Conservation (phyloP, 2,797 vertebrate species). For the Semaprochilodus insignis region DNA sequence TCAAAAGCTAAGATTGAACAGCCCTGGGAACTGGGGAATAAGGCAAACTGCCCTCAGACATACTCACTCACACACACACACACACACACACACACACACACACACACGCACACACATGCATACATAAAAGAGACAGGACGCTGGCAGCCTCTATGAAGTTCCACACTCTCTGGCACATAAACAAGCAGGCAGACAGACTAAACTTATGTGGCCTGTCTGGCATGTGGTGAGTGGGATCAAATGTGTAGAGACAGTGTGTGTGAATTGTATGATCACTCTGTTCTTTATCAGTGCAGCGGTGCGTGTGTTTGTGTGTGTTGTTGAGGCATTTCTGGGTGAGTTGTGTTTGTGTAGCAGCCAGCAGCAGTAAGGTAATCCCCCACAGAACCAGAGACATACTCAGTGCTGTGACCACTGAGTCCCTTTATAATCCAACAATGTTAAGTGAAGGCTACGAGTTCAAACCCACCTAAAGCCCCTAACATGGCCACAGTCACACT, state of each 20-base stretch:
- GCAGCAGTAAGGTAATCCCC: slow-evolving; percentile 1
- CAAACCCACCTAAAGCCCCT: not conserved
- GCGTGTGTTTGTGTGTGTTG: slow-evolving; percentile 9
- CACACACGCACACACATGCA: slow-evolving; percentile 4
- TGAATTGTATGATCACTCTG: not conserved
- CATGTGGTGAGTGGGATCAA: slow-evolving; percentile 55
- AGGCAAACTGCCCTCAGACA: not conserved
- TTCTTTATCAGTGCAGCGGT: not conserved
- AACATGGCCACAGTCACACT: not conserved
- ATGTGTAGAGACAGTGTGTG: slow-evolving; percentile 30
- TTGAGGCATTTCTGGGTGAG: not conserved
- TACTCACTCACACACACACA: not conserved
- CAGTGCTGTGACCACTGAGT: not conserved
- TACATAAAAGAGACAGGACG: not conserved
- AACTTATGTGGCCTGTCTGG: slow-evolving; percentile 75
- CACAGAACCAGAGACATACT: not conserved
- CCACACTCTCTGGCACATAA: slow-evolving; percentile 65
- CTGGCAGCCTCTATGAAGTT: slow-evolving; percentile 32
- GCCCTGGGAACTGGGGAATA: not conserved
- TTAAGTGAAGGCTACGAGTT: not conserved
- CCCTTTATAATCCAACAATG: not conserved
- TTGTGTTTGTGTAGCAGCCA: not conserved
- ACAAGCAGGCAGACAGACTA: slow-evolving; percentile 72
- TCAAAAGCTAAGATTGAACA: not conserved
- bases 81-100: slow-evolving; percentile 2